phyloP scores from a whole-genome alignment of 2,113 vertebrate species.

The human (Homo sapiens) region DNA sequence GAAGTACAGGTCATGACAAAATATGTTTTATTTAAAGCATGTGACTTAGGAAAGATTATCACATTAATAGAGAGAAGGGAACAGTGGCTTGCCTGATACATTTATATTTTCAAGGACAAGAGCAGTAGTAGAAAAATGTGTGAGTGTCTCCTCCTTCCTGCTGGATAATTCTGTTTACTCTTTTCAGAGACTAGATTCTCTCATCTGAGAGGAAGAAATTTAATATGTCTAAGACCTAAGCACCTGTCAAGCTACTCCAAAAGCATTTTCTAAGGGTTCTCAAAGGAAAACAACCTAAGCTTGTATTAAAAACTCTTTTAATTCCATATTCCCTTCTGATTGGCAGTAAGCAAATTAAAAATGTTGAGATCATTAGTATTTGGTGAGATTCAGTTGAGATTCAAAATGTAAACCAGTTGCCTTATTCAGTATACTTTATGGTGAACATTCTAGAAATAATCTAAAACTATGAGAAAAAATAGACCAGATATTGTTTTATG shows the following conservation, averaged over 20 bases:
- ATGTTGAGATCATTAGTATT: neutral
- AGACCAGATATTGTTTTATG: neutral
- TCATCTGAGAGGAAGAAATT: conserved; percentile 12
- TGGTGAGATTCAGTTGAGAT: conserved; percentile 19
- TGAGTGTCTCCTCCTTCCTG: neutral
- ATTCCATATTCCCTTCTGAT: neutral
- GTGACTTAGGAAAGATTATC: neutral
- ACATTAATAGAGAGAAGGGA: neutral
- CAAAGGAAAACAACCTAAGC: conserved; percentile 42
- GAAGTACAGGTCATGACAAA: neutral
- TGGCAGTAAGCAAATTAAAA: neutral
- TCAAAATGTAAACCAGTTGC: neutral
- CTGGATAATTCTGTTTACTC: neutral
- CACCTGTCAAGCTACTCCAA: neutral
- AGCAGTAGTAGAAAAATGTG: neutral
- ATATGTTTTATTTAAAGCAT: neutral
- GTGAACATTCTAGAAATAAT: neutral
- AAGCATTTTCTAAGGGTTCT: neutral
- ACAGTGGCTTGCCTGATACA: neutral
- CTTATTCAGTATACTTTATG: neutral
- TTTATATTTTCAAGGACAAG: neutral
- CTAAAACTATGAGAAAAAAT: neutral
- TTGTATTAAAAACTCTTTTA: conserved; percentile 20
- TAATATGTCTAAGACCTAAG: neutral
- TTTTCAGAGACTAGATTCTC: neutral